Evolutionary conservation across 2,113 vertebrate species (phyloP), one percentile per base, ranked within the genome.

Genomic region (Noturus placidus): DNA sequence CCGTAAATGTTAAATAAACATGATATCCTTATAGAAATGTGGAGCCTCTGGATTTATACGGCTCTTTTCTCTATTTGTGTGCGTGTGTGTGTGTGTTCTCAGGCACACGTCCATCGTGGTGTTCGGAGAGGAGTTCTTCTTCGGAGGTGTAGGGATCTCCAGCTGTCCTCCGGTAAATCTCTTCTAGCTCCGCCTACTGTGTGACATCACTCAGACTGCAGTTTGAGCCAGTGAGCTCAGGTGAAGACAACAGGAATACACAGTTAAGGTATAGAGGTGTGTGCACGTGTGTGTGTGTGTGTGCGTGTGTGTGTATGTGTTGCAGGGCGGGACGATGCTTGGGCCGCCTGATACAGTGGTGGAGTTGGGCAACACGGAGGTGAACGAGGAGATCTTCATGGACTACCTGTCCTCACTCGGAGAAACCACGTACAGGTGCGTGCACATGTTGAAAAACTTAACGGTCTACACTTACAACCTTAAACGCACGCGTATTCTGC

Each of bases 321-420:
- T 89, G 76, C 89, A 97, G 97, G 96, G 97, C 54, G 96, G 96
- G 63, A 97, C 96, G 0, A 93, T 99, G 95, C 96, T 99, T 85
- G 98, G 98, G 15, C 96, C 97, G 56, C 98, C 98, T 54, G 97
- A 99, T 92, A 95, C 95, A 2, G 96, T 99, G 89, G 96, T 99
- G 91, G 97, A 97, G 83, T 90, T 97, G 88, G 97, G 97, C 17
- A 96, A 90, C 89, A 97, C 97, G 15, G 97, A 97, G 94, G 97
- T 97, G 90, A 97, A 96, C 20, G 97, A 97, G 93, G 97, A 97
- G 84, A 96, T 97, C 88, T 97, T 97, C 90, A 93, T 97, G 94
- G 96, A 97, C 69, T 97, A 97, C 90, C 93, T 97, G 90, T 95
- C 96, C 38, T 97, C 96, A 25, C 91, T 97, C 78, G 96, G 96